Base-by-base conservation (phyloP, 2,797 vertebrate species). In the Hylomyscus alleni region DNA sequence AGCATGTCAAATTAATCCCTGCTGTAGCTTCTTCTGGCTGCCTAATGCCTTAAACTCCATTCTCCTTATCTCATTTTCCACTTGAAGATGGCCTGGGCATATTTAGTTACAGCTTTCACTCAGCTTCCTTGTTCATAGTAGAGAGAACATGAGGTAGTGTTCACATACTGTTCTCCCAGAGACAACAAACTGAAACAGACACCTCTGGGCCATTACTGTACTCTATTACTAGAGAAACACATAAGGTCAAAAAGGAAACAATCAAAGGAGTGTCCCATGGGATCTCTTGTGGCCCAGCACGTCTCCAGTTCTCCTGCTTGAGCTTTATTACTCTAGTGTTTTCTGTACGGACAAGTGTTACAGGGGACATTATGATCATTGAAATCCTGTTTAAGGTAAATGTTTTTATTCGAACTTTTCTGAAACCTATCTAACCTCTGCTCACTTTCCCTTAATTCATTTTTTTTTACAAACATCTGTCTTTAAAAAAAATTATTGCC, bases 351-450 rank as follows among this genome's bases (percentile, higher is more conserved):
- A 89, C 91, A 12, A 37, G 81, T 73, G 50, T 93, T 85, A 95
- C 83, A 91, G 88, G 92, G 92, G 62, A 89, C 1, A 0, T 84
- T 54, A 31, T 80, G 91, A 93, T 92, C 54, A 34, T 85, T 85
- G 73, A 97, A 97, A 95, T 75, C n/a, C n/a, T 81, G 94, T 97
- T 97, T 96, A 93, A 95, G 93, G 17, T 0, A 84, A 92, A 97
- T 94, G 78, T 75, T 81, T 89, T 89, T 56, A 82, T 96, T 90
- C 78, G 76, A 96, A 95, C 82, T 52, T 95, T 96, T 97, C 92
- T 97, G 94, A 86, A 98, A 94, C n/a, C 52, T 56, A 58, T 82
- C 2, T 93, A 94, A 82, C 58, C 56, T 93, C 84, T 19, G 1
- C 31, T 95, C 86, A 37, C 86, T 73, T 97, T 89, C 76, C 87